A percentile compares a stretch with the other conserved stretches of the same genome.
Evolutionary conservation across 2,113 vertebrate genomes (phyloP).

Genomic region (Corydoras maculifer): DNA sequence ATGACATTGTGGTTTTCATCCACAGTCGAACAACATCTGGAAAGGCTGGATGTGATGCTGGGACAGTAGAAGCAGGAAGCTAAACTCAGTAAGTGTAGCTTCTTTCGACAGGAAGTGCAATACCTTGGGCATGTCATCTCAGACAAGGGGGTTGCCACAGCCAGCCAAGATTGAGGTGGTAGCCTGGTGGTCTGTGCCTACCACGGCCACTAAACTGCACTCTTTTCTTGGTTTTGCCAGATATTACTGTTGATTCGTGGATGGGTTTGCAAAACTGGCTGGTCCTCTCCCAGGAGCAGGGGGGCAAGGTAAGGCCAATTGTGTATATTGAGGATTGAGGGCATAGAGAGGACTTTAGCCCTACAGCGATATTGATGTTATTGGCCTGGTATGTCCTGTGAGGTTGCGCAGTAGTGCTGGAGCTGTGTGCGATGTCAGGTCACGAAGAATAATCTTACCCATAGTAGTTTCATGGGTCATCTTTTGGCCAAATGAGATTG

Average conservation of each 20-base stretch:
- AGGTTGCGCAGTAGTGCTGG: neutral
- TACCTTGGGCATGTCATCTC: no score
- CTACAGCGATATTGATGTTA: neutral
- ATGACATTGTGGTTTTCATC: no score
- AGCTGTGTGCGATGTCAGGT: neutral
- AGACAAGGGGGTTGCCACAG: no score
- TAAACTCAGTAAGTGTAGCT: no score
- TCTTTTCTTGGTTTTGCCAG: no score
- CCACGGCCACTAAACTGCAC: neutral
- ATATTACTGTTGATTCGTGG: neutral
- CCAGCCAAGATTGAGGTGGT: no score
- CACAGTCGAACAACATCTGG: no score
- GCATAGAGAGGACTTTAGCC: neutral
- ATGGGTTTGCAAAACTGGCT: neutral
- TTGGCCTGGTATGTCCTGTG: neutral
- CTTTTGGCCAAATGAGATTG: neutral
- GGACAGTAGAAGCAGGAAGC: no score
- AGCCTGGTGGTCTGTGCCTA: neutral
- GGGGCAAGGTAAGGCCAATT: neutral
- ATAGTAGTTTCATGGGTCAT: neutral
- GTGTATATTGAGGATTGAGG: neutral
- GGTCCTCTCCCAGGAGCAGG: neutral
- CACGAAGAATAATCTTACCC: neutral
- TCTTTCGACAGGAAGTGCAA: no score
- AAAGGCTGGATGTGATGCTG: no score